Conservation (phyloP, 2,113 vertebrate genomes). For the Macrotus californicus region DNA sequence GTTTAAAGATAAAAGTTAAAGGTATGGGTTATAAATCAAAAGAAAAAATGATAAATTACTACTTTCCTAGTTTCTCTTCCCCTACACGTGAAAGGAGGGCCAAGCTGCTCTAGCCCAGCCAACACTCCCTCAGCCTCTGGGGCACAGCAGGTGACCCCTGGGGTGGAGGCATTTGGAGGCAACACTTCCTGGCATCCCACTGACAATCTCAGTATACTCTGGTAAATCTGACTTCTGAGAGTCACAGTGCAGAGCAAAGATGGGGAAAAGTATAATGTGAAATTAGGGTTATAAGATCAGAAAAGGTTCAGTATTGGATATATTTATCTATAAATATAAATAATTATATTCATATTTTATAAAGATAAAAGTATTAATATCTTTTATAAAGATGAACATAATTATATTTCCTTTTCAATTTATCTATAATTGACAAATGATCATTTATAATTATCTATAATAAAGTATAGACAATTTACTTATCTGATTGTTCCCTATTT, state of each 20-base stretch:
- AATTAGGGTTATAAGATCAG: background rate
- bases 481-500: background rate
- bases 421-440: background rate
- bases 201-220: background rate
- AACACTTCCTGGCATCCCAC: background rate
- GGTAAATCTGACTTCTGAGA: background rate
- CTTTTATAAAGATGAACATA: background rate
- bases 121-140: background rate
- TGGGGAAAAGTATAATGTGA: background rate
- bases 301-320: background rate
- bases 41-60: background rate
- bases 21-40: background rate
- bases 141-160: background rate
- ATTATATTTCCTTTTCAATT: background rate
- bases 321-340: background rate
- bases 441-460: background rate
- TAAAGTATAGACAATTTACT: background rate
- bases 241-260: background rate
- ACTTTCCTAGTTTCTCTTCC: background rate
- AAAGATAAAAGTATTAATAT: background rate
- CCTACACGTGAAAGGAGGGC: background rate
- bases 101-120: background rate
- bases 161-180: background rate
- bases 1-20: slow-evolving; percentile 39
- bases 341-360: background rate